phyloP scores from a whole-genome alignment of 2,113 vertebrate species.

The Ardeotis arabs region DNA sequence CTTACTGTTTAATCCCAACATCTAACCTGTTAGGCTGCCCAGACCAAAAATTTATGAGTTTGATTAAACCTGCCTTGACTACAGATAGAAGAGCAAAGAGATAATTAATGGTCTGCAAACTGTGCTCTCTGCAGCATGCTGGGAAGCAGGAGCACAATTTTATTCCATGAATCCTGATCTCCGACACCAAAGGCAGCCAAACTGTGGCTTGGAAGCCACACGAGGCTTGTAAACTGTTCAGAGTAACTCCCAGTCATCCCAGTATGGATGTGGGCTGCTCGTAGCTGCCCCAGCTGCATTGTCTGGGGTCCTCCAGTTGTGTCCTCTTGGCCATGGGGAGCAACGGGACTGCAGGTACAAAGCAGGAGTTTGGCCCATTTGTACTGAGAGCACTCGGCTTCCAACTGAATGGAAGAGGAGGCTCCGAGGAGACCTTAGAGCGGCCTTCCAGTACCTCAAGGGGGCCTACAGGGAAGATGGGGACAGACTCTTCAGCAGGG shows the following conservation, averaged over 20 bases:
- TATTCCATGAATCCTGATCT: not conserved
- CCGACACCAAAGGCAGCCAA: not conserved
- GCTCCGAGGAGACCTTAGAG: too few relatives aligned
- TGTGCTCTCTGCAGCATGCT: not conserved
- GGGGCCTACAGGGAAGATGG: too few relatives aligned
- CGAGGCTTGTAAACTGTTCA: rapidly evolving
- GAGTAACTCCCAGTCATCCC: not conserved
- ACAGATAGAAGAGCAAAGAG: not conserved
- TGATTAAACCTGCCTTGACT: not conserved
- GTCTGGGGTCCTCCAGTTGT: not conserved
- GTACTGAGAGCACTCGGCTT: not conserved
- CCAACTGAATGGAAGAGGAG: not conserved
- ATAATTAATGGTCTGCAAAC: not conserved
- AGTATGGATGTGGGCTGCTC: not conserved
- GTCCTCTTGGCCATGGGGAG: rapidly evolving
- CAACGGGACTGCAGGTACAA: not conserved
- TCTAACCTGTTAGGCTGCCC: not conserved
- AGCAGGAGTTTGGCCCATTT: not conserved
- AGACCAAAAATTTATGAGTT: not conserved
- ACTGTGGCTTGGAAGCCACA: not conserved
- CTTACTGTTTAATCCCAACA: not conserved
- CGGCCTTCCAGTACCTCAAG: too few relatives aligned
- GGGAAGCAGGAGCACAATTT: not conserved
- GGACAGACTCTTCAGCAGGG: too few relatives aligned
- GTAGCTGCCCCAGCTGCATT: not conserved